A percentile compares a stretch with the other conserved stretches of the same genome.
phyloP scores from a whole-genome alignment of 1,140 invertebrate genomes.

The Harlomillsia oculata region DNA sequence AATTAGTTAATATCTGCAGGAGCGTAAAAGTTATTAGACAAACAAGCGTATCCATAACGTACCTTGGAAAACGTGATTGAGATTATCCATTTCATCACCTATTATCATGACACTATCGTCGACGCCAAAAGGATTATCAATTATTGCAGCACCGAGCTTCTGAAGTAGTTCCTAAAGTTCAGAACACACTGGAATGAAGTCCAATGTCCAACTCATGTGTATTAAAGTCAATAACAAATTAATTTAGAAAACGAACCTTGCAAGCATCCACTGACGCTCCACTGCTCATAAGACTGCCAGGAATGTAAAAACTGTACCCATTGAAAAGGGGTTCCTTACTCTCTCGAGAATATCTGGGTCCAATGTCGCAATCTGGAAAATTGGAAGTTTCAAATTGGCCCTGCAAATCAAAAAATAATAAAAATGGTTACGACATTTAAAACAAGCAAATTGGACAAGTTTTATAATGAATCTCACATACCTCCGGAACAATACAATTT shows the following conservation, averaged over 20 bases:
- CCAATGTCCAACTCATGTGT: too few relatives aligned
- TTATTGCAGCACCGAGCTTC: conserved; percentile 3
- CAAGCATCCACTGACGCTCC: conserved; percentile 8
- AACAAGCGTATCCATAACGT: too few relatives aligned
- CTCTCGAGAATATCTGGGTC: conserved; percentile 5
- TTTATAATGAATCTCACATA: background rate
- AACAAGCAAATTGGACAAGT: background rate
- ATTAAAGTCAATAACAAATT: too few relatives aligned
- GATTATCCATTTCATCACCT: background rate
- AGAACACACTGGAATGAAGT: too few relatives aligned
- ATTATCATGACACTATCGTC: conserved; percentile 2
- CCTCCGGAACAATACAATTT: conserved; percentile 6
- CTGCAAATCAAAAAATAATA: background rate
- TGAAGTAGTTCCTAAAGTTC: conserved; percentile 2
- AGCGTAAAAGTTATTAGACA: too few relatives aligned
- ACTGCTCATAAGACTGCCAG: conserved; percentile 2
- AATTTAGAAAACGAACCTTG: conserved; percentile 1
- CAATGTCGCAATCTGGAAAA: conserved; percentile 11
- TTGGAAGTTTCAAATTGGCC: conserved; percentile 14
- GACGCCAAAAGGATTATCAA: background rate
- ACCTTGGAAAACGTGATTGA: too few relatives aligned
- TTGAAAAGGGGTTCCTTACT: conserved; percentile 4
- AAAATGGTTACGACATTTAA: background rate
- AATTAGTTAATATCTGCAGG: background rate
- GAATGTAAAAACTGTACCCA: conserved; percentile 12